These are phyloP conservation scores for Drosophila nr. fundita DNA, from an alignment of 2,888 invertebrate species.

Conservation along the genomic window DNA sequence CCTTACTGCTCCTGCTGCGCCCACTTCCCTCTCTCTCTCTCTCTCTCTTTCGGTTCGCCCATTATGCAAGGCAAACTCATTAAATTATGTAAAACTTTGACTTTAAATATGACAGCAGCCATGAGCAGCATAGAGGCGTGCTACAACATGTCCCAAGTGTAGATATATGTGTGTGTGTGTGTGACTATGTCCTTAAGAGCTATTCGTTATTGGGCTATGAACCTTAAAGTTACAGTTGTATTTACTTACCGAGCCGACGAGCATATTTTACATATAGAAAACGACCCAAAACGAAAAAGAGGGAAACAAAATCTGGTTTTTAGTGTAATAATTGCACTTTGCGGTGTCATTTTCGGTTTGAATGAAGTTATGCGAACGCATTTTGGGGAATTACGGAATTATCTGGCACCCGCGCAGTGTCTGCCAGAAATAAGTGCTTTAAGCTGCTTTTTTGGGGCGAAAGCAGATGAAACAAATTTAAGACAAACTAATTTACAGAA, in stretches of 20 bases:
- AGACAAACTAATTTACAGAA: background rate
- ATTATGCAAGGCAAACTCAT: conserved; percentile 66
- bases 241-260: conserved; percentile 43
- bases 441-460: background rate
- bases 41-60: conserved; percentile 15
- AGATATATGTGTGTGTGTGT: background rate
- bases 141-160: background rate
- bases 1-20: background rate
- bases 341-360: conserved; percentile 71
- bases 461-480: background rate
- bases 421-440: background rate
- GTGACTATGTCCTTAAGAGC: conserved; percentile 50
- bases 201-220: conserved; percentile 73
- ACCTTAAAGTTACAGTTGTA: conserved; percentile 65
- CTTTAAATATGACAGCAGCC: conserved; percentile 71
- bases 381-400: background rate
- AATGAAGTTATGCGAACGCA: conserved; percentile 11
- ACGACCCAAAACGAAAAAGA: conserved; percentile 21
- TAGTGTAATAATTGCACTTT: conserved; percentile 73
- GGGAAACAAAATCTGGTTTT: conserved; percentile 58
- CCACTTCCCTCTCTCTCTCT: background rate
- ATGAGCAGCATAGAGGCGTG: conserved; percentile 5
- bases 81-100: conserved; percentile 79
- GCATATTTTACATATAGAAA: conserved; percentile 8
- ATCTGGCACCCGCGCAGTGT: background rate